Conservation (phyloP, 2,113 vertebrate genomes). For the Blennius ocellaris region DNA sequence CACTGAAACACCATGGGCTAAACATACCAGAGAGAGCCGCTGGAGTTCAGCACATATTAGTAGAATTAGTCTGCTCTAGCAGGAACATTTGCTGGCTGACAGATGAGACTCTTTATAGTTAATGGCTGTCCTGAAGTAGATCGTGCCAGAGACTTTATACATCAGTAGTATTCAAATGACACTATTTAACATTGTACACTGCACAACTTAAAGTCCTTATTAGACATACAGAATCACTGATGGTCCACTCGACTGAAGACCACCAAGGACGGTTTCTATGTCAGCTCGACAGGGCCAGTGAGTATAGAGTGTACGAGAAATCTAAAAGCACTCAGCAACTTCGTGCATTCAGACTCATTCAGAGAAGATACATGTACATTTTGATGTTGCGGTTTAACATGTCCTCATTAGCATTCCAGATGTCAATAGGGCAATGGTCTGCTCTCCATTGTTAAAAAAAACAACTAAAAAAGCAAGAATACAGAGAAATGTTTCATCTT, state of each 20-base stretch:
- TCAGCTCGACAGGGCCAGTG: constrained; percentile 11
- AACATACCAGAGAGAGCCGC: constrained; percentile 70
- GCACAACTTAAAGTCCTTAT: constrained; percentile 68
- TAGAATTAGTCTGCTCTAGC: constrained; percentile 76
- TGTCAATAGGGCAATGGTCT: neutral
- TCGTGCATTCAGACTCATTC: neutral
- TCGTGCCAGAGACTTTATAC: constrained; percentile 75
- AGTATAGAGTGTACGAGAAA: constrained; percentile 3
- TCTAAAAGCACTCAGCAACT: neutral
- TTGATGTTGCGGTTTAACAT: neutral
- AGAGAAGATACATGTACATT: neutral
- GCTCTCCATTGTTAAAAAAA: neutral
- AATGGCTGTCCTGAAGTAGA: constrained; percentile 76
- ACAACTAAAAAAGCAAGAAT: no score
- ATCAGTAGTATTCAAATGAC: constrained; percentile 80
- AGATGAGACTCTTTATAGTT: constrained; percentile 80
- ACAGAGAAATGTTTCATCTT: no score
- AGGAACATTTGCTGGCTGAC: constrained; percentile 77
- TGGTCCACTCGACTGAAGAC: constrained; percentile 63
- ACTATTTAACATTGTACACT: constrained; percentile 73
- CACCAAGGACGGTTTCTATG: constrained; percentile 66
- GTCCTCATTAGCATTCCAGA: neutral
- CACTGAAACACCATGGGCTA: constrained; percentile 77
- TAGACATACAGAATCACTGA: constrained; percentile 73
- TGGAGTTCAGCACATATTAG: constrained; percentile 79